phyloP scores from a whole-genome alignment of 2,113 vertebrate species.

The Ammodytes dubius region DNA sequence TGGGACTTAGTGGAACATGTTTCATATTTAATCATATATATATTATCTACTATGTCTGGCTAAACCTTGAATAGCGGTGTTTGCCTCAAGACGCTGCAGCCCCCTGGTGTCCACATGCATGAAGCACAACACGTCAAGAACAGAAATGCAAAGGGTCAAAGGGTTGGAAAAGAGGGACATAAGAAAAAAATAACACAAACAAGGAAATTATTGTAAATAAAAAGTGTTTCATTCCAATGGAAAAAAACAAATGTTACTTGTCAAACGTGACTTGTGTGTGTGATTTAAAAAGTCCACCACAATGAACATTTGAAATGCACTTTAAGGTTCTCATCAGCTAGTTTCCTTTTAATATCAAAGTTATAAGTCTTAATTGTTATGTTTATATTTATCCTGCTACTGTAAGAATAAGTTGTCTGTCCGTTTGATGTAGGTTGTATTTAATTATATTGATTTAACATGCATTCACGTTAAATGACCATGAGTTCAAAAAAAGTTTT shows the following conservation, averaged over 20 bases:
- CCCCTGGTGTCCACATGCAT: constrained; percentile 50
- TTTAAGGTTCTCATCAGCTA: constrained; percentile 44
- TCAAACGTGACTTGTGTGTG: background rate
- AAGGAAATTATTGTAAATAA: background rate
- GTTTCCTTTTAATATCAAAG: background rate
- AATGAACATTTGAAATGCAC: constrained; percentile 58
- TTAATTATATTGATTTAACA: constrained; percentile 5
- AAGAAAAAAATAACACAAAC: background rate
- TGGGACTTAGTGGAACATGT: background rate
- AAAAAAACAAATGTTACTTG: constrained; percentile 1
- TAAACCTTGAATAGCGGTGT: background rate
- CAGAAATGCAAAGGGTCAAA: constrained; percentile 12
- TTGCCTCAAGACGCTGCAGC: constrained; percentile 39
- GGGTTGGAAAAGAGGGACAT: constrained; percentile 16
- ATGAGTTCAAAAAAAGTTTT: constrained; percentile 33
- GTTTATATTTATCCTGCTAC: constrained; percentile 20
- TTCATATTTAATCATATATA: background rate
- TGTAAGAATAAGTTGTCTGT: constrained; percentile 16
- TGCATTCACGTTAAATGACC: constrained; percentile 5
- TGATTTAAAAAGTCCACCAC: background rate
- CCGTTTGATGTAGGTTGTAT: constrained; percentile 3
- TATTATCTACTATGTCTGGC: background rate
- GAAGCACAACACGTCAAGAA: constrained; percentile 7
- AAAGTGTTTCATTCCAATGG: constrained; percentile 10
- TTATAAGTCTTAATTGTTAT: background rate